These are phyloP conservation scores for Seriola quinqueradiata DNA, from an alignment of 2,113 vertebrate species.

Conservation along the genomic window DNA sequence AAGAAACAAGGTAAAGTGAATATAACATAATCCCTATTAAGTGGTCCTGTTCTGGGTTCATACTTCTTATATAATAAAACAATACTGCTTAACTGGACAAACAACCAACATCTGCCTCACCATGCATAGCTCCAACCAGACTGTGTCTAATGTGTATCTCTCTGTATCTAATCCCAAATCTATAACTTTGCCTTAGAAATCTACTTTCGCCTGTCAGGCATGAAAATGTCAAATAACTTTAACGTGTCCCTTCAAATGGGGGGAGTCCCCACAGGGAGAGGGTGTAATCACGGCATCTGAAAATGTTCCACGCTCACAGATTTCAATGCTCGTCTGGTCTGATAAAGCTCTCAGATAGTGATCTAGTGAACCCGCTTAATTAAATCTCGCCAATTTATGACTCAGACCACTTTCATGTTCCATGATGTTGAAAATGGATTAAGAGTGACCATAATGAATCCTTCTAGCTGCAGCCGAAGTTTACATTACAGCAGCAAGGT, in stretches of 20 bases:
- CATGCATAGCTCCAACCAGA: not conserved
- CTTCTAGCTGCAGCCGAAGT: constrained; percentile 35
- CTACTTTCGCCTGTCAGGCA: constrained; percentile 35
- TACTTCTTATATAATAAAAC: not conserved
- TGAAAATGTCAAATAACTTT: constrained; percentile 40
- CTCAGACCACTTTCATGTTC: constrained; percentile 62
- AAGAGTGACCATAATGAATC: constrained; percentile 62
- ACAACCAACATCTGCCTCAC: not conserved
- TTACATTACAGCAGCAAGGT: constrained; percentile 37
- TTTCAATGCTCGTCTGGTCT: constrained; percentile 13
- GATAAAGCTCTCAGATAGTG: constrained; percentile 55
- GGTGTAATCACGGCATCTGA: constrained; percentile 46
- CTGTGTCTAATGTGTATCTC: constrained; percentile 5
- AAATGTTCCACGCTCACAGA: constrained; percentile 23
- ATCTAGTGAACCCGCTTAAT: constrained; percentile 62
- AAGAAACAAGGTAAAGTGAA: not conserved
- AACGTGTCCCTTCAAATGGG: constrained; percentile 29
- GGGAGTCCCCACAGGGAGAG: not conserved
- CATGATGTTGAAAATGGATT: constrained; percentile 63
- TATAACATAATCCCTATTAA: not conserved
- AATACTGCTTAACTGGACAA: not conserved
- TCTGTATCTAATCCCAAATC: constrained; percentile 17
- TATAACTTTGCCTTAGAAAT: constrained; percentile 12
- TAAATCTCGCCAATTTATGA: constrained; percentile 59
- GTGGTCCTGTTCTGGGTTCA: not conserved